Conservation (phyloP, 53 echinoderm and acorn worm genomes). For the Astropecten irregularis region DNA sequence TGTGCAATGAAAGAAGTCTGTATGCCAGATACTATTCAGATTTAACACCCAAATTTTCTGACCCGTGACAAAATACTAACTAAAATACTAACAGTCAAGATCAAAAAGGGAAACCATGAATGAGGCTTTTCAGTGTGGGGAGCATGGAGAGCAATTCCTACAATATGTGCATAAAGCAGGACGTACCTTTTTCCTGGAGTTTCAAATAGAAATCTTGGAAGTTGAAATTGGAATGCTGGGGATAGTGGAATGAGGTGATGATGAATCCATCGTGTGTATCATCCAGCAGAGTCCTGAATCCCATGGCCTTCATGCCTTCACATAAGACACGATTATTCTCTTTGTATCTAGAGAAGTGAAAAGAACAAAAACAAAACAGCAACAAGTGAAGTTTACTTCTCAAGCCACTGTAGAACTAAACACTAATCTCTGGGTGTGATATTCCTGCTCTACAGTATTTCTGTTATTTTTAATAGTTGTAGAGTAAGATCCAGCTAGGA, state of each 20-base stretch:
- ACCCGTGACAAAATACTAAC: no score
- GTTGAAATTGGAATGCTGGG: conserved; percentile 74
- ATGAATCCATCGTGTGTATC: conserved; percentile 69
- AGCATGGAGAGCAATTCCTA: no score
- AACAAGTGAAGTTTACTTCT: background rate
- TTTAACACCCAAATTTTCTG: no score
- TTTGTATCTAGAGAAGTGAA: conserved; percentile 61
- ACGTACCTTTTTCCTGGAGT: conserved; percentile 75
- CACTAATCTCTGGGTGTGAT: background rate
- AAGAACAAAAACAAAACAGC: background rate
- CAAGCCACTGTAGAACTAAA: background rate
- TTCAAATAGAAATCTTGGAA: conserved; percentile 70
- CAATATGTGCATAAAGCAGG: no score
- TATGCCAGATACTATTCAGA: no score
- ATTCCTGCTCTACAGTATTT: no score
- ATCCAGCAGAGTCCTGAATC: conserved; percentile 71
- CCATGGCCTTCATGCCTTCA: conserved; percentile 75
- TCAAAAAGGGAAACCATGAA: no score
- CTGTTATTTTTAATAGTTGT: no score
- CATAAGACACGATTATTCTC: conserved; percentile 66
- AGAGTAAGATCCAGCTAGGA: no score
- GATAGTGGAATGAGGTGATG: conserved; percentile 82
- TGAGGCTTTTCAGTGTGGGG: no score
- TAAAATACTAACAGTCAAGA: no score
- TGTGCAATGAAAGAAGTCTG: no score